A percentile compares a stretch with the other conserved stretches of the same genome.
phyloP scores from a whole-genome alignment of 1,140 invertebrate species.

The Lycorma delicatula region DNA sequence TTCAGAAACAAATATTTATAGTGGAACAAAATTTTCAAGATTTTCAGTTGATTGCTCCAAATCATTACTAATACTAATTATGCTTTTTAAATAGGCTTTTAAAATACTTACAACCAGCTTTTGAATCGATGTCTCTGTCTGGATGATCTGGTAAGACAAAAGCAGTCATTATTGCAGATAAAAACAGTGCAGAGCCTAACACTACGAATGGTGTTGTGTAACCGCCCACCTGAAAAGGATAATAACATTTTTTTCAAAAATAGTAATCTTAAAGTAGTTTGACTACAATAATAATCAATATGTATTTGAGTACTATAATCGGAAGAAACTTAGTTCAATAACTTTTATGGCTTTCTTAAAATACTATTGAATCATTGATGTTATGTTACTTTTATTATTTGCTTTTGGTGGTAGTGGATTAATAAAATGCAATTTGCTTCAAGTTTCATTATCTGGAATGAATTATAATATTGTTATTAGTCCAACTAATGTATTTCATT shows the following conservation, averaged over 20 bases:
- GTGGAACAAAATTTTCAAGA: too few species aligned
- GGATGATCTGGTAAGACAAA: slow-evolving; percentile 58
- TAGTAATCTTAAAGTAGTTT: neutral
- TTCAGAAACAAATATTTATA: too few species aligned
- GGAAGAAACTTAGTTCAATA: neutral
- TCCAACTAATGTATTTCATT: too few species aligned
- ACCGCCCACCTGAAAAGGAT: slow-evolving; percentile 54
- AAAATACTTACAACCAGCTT: slow-evolving; percentile 46
- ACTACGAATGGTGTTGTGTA: slow-evolving; percentile 81
- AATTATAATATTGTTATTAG: too few species aligned
- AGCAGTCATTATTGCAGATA: slow-evolving; percentile 63
- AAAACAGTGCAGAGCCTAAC: slow-evolving; percentile 65
- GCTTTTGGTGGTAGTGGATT: neutral
- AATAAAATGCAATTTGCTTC: too few species aligned
- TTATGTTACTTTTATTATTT: neutral
- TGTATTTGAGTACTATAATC: neutral
- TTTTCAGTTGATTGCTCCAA: too few species aligned
- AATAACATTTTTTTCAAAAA: neutral
- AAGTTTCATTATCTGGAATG: too few species aligned
- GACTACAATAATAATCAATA: neutral
- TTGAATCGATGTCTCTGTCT: slow-evolving; percentile 45
- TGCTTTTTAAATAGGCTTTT: too few species aligned
- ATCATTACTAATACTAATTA: too few species aligned
- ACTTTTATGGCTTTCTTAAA: neutral
- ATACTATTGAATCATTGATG: neutral